Evolutionary conservation across 2,888 invertebrate species (phyloP).

Genomic region (Sussaba pulchella): DNA sequence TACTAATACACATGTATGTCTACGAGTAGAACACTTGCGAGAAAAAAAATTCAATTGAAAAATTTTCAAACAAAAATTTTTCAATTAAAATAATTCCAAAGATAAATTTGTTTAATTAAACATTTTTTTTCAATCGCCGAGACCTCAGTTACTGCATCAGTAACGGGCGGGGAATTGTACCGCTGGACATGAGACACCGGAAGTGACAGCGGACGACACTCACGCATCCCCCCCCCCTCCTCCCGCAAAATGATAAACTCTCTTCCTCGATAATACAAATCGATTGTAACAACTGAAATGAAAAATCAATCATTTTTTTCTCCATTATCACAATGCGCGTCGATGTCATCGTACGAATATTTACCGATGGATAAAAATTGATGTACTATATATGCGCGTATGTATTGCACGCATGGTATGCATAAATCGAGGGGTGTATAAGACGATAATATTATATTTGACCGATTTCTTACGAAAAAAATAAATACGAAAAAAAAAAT

Average conservation of each 20-base stretch:
- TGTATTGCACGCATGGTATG: constrained; percentile 66
- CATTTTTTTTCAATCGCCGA: too few relatives aligned
- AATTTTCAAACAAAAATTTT: too few relatives aligned
- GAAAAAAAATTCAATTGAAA: too few relatives aligned
- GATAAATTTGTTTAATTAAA: too few relatives aligned
- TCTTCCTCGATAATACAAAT: constrained; percentile 65
- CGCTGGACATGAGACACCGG: not conserved
- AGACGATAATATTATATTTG: constrained; percentile 72
- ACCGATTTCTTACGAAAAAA: constrained; percentile 80
- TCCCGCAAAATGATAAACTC: constrained; percentile 53
- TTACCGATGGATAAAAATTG: constrained; percentile 31
- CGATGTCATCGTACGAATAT: constrained; percentile 47
- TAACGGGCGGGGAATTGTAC: constrained; percentile 21
- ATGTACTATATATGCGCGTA: constrained; percentile 68
- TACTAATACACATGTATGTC: constrained; percentile 12
- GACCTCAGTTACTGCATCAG: not conserved
- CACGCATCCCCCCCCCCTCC: constrained; percentile 55
- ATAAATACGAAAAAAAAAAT: too few relatives aligned
- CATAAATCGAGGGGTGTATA: constrained; percentile 72
- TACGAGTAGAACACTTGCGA: constrained; percentile 27
- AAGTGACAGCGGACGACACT: constrained; percentile 21
- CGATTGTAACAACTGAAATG: constrained; percentile 34
- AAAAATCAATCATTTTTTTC: constrained; percentile 59
- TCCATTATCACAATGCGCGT: constrained; percentile 47
- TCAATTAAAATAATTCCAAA: too few relatives aligned